These are phyloP conservation scores for Pseudonaja textilis DNA, from an alignment of 2,113 vertebrate species.

Conservation along the genomic window DNA sequence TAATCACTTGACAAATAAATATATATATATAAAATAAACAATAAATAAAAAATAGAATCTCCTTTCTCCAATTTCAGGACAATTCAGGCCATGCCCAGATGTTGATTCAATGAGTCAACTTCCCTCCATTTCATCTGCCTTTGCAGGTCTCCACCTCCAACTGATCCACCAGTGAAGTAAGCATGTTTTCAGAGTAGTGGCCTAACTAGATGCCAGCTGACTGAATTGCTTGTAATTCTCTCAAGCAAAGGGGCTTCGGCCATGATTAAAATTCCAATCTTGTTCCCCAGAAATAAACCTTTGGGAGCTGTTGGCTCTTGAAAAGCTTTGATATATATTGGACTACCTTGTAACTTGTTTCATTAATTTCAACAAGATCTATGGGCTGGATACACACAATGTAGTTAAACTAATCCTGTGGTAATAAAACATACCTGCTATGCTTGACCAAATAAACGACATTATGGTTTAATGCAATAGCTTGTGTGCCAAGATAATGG, in stretches of 20 bases:
- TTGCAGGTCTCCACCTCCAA: background rate
- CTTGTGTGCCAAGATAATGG: background rate
- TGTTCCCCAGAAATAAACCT: background rate
- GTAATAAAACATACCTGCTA: background rate
- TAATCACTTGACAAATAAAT: no score
- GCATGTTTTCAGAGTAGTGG: background rate
- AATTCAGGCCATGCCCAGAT: background rate
- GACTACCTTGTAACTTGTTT: background rate
- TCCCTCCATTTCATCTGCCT: background rate
- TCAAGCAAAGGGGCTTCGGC: background rate
- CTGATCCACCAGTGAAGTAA: background rate
- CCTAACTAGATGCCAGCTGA: background rate
- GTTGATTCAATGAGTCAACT: background rate
- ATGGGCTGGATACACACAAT: background rate
- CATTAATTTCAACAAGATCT: background rate
- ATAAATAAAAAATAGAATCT: background rate
- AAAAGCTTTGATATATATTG: background rate
- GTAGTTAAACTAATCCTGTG: background rate
- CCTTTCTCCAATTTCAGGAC: background rate
- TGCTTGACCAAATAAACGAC: background rate
- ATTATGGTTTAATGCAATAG: background rate
- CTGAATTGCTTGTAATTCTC: background rate
- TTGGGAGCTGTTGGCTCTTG: background rate
- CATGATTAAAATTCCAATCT: background rate
- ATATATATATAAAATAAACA: no score